phyloP scores from a whole-genome alignment of 2,888 invertebrate species.

The Pseudococcus longispinus region DNA sequence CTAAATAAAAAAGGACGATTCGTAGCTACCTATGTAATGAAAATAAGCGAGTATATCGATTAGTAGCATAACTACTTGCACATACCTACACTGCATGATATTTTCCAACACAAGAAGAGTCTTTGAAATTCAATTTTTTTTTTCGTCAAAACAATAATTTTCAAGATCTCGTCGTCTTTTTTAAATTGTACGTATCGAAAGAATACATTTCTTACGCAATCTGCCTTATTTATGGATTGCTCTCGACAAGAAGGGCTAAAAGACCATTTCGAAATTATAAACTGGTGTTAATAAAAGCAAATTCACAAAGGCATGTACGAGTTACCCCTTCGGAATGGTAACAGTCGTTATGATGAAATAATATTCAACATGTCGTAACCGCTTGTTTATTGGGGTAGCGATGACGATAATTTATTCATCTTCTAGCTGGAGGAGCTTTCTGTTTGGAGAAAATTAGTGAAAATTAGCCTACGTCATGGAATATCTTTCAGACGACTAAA shows the following conservation, averaged over 20 bases:
- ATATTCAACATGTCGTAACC: background rate
- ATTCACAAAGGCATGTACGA: background rate
- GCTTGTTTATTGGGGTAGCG: background rate
- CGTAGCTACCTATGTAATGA: background rate
- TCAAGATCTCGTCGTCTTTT: too few species aligned
- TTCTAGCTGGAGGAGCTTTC: background rate
- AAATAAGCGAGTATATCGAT: background rate
- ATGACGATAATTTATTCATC: background rate
- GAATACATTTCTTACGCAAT: too few species aligned
- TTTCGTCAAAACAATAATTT: too few species aligned
- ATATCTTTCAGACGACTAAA: too few species aligned
- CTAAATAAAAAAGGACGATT: background rate
- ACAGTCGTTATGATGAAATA: slow-evolving; percentile 4
- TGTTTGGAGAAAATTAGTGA: too few species aligned
- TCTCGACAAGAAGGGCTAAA: too few species aligned
- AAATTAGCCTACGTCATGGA: too few species aligned
- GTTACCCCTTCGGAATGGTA: background rate
- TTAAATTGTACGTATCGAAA: too few species aligned
- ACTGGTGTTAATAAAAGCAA: too few species aligned
- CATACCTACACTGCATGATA: background rate
- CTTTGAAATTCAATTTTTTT: too few species aligned
- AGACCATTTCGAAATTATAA: too few species aligned
- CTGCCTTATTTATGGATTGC: too few species aligned
- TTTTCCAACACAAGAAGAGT: background rate
- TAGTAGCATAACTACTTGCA: background rate